Evolutionary conservation across 2,797 vertebrate species (phyloP).

Genomic region (Limosa lapponica): DNA sequence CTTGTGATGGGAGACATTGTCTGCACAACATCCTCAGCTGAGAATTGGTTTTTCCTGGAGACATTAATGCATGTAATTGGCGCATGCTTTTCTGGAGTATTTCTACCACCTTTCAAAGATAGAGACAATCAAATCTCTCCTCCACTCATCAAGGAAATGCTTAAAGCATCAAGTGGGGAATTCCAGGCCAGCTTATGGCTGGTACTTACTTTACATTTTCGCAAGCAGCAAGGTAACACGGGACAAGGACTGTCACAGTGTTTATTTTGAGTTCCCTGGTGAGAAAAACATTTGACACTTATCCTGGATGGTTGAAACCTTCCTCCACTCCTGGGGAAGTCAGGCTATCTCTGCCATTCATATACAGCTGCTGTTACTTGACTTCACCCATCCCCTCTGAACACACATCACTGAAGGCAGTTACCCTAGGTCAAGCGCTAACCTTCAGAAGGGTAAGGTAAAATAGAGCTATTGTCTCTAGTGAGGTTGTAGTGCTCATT

Average conservation of each 20-base stretch:
- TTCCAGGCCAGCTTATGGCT: slow-evolving; percentile 22
- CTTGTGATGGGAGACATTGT: neutral
- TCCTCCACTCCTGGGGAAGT: neutral
- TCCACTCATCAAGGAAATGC: slow-evolving; percentile 40
- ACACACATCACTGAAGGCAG: neutral
- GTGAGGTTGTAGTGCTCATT: neutral
- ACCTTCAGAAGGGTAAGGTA: neutral
- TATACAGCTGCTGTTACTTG: neutral
- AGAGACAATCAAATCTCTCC: slow-evolving; percentile 13
- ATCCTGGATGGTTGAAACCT: neutral
- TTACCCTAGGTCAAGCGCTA: neutral
- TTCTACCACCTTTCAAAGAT: slow-evolving; percentile 53
- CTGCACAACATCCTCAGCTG: slow-evolving; percentile 20
- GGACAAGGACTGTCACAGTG: neutral
- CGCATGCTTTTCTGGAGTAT: slow-evolving; percentile 56
- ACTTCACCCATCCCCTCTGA: neutral
- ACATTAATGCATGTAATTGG: slow-evolving; percentile 23
- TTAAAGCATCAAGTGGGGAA: slow-evolving; percentile 44
- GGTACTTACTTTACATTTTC: slow-evolving; percentile 17
- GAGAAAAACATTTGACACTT: slow-evolving; percentile 48
- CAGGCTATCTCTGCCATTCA: neutral
- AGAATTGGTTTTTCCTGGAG: neutral
- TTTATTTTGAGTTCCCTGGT: slow-evolving; percentile 57
- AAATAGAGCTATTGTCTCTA: neutral
- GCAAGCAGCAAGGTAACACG: slow-evolving; percentile 17